Conservation (phyloP, 2,113 vertebrate species). For the Notothenia coriiceps region DNA sequence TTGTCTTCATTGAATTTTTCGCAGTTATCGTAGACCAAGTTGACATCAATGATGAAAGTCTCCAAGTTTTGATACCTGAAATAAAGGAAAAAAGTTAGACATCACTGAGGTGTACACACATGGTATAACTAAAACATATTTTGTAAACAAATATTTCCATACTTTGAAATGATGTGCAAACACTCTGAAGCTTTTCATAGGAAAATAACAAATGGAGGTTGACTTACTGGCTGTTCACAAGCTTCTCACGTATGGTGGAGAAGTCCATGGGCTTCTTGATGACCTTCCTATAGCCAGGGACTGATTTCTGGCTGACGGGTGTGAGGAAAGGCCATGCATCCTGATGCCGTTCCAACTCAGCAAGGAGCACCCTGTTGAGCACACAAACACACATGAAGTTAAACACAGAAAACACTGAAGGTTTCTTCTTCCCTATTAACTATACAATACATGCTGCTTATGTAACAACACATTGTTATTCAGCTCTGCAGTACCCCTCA, state of each 20-base stretch:
- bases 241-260: constrained; percentile 98
- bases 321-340: constrained; percentile 99
- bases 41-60: constrained; percentile 97
- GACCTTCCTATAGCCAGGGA: constrained; percentile 98
- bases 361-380: constrained; percentile 90
- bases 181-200: background rate
- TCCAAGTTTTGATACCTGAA: constrained; percentile 95
- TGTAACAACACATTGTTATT: background rate
- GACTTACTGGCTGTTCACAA: constrained; percentile 98
- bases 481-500: no score
- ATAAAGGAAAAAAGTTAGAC: background rate
- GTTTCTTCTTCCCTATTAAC: background rate
- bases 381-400: constrained; percentile 29
- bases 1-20: constrained; percentile 99
- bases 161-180: constrained; percentile 23
- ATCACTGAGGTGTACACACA: background rate
- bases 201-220: constrained; percentile 6
- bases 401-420: constrained; percentile 1
- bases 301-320: constrained; percentile 98
- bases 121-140: no score
- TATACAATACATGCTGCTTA: background rate
- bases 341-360: constrained; percentile 96
- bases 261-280: constrained; percentile 99
- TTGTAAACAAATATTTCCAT: background rate
- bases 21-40: constrained; percentile 99